Base-by-base conservation (phyloP, 1,140 invertebrate species). In the Hirudo medicinalis region DNA sequence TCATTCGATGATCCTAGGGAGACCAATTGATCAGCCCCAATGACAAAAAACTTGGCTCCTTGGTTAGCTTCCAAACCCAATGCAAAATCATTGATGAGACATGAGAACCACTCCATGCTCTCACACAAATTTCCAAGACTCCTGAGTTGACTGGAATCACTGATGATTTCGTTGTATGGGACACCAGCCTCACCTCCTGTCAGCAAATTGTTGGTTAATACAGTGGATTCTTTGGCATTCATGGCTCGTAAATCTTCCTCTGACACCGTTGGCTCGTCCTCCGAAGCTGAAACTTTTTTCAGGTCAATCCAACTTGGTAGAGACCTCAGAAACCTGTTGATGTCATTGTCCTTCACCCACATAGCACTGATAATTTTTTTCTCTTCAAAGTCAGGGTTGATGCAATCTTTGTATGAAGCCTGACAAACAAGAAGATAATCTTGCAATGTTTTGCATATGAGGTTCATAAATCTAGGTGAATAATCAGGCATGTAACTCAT, bases 311-410 rank as follows among this genome's bases (percentile, higher is more conserved):
- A 92, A 78, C 90, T 91, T 1, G 90, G 90, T 40, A 91, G 81
- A 17, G 89, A 89, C 80, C 80, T 80, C 8, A 84, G 86, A 82
- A 94, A 92, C 73, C 91, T 83, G 80, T 88, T 92, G 71, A 97
- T 95, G 79, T 97, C 93, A 75, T 93, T 91, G 82, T 97, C 93
- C 75, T 92, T 91, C 1, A 93, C 86, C 93, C 93, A 96, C 36
- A 88, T 87, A 9, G 91, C 90, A 77, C 90, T 92, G 72, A 92
- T 88, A 49, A 92, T 88, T 69, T 88, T 82, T 75, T 88, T 88
- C 76, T 91, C 89, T 76, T 91, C 89, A 0, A 87, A 85, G 74
- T 89, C 88, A n/a, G 89, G 87, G 77, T 90, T 89, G 1, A 91
- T 89, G 72, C 90, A 89, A 71, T 78, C 81, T 80, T 85, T 83